Base-by-base conservation (phyloP, 2,113 vertebrate genomes). In the Taurulus bubalis region DNA sequence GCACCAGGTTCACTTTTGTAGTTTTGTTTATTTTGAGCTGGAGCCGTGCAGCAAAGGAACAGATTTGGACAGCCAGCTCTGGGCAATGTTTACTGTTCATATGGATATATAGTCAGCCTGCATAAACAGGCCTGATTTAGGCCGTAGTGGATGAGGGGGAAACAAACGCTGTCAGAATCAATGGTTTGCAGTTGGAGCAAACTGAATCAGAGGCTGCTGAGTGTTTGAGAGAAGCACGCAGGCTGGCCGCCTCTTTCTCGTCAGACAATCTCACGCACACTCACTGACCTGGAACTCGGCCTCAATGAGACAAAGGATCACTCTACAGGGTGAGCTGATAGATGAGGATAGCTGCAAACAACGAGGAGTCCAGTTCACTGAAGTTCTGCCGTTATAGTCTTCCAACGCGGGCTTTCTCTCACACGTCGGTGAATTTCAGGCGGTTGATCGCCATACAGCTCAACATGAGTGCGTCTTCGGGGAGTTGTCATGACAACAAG, bases 61-160 rank as follows among this genome's bases (percentile, higher is more conserved):
- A 11, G 40, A 74, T 80, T 74, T 66, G 68, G 84, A 86, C 70
- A 86, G 77, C 20, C 63, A 60, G 92, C 87, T 80, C 24, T 12
- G 4, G 74, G 90, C 77, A 26, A 26, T 77, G 87, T 89, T 94
- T 91, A 80, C 85, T 73, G 77, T 83, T 89, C 71, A 65, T 81
- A 59, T 82, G 14, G 65, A 77, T 34, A 68, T 36, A 30, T 34
- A 65, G 72, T 68, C 47, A 7, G 55, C 34, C 62, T 80, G 80
- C 77, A 79, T 89, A 91, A 87, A 90, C 64, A 72, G 64, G 53
- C 72, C 75, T 73, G 73, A 85, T 88, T 85, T 75, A 62, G 82
- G 63, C 82, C 45, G 24, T 8, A 53, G 26, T 55, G 12, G 60
- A 80, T 8, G 74, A 51, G 16, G 36, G 12, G 55, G n/a, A 10